These are phyloP conservation scores for Alligator sinensis DNA, from an alignment of 2,113 vertebrate species.

Conservation along the genomic window DNA sequence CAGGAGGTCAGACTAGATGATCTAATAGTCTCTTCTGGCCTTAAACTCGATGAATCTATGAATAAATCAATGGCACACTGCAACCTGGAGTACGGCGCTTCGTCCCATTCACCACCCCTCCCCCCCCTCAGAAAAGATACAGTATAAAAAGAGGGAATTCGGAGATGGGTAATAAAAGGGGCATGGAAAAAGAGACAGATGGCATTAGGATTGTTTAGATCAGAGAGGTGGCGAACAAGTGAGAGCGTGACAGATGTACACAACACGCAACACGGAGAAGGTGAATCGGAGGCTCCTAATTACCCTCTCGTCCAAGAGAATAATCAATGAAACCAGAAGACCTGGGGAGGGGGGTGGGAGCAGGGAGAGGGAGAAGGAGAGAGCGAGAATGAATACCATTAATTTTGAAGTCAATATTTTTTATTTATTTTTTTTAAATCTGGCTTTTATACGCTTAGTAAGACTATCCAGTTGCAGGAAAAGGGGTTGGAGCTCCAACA, in stretches of 20 bases:
- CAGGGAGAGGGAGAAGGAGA: no score
- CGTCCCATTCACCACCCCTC: not conserved
- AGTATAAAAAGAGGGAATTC: not conserved
- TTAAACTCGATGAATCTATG: slow-evolving; percentile 26
- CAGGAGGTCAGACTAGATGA: slow-evolving; percentile 19
- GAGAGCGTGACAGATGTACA: not conserved
- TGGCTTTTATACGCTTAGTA: not conserved
- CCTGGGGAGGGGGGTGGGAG: not conserved
- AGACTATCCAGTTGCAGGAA: not conserved
- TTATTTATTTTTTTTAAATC: not conserved
- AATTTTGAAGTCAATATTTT: not conserved
- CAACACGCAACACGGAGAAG: not conserved
- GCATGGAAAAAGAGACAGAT: not conserved
- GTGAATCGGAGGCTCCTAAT: not conserved
- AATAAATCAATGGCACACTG: slow-evolving; percentile 40
- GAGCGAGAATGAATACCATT: no score
- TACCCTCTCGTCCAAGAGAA: not conserved
- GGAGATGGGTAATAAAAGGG: accelerated
- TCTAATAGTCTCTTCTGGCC: slow-evolving; percentile 29
- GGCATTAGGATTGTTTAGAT: not conserved
- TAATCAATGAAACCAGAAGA: not conserved
- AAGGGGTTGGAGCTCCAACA: not conserved
- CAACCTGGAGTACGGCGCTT: not conserved
- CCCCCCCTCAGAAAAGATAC: not conserved
- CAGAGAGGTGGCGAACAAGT: not conserved